Conservation (phyloP, 2,113 vertebrate species). For the Chaetura pelagica region DNA sequence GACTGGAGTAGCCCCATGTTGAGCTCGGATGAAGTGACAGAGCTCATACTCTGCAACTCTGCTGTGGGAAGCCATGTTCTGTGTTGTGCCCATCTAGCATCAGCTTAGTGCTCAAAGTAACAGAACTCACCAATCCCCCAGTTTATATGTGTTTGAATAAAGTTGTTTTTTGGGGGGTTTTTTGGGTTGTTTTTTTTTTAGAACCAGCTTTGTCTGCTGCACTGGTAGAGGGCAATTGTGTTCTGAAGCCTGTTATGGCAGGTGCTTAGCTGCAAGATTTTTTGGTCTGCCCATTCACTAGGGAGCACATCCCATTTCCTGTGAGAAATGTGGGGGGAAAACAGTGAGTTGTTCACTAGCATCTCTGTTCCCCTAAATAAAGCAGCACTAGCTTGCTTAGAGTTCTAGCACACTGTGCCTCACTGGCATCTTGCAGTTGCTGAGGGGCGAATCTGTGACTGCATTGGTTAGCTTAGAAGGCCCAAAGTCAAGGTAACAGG, state of each 20-base stretch:
- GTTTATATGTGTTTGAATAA: neutral
- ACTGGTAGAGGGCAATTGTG: fast-evolving
- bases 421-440: neutral
- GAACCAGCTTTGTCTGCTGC: no score
- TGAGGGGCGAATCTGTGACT: neutral
- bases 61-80: neutral
- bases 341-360: neutral
- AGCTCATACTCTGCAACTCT: neutral
- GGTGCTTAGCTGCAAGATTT: neutral
- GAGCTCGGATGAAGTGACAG: neutral
- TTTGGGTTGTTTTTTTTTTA: no score
- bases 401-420: fast-evolving
- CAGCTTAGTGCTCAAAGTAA: neutral
- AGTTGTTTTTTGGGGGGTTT: no score
- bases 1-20: no score
- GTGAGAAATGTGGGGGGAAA: neutral
- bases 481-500: neutral
- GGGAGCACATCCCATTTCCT: neutral
- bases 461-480: fast-evolving
- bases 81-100: neutral
- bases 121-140: neutral
- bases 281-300: neutral
- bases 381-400: neutral
- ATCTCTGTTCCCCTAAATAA: neutral
- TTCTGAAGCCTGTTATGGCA: neutral